Percentiles rank a stretch among this genome's conserved stretches.
These are phyloP conservation scores for Cladopsammia gracilis DNA, from an alignment of 64 coral and sea anemone species.

Conservation along the genomic window DNA sequence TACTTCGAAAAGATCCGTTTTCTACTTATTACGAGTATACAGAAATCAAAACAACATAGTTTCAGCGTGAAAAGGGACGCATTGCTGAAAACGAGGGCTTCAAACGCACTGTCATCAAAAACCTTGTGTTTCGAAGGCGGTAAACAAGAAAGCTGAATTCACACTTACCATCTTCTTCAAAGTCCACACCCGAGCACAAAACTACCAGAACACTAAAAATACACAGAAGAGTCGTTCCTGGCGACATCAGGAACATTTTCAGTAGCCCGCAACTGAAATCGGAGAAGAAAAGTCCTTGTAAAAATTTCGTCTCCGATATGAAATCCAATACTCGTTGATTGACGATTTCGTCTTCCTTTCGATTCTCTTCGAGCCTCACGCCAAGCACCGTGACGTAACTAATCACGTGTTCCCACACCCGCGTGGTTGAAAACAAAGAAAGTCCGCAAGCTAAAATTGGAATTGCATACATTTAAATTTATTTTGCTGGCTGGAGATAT, in stretches of 20 bases:
- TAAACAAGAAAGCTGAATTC: not conserved
- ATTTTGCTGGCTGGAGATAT: not conserved
- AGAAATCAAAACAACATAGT: not conserved
- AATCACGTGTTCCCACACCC: conserved; percentile 49
- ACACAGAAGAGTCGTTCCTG: not conserved
- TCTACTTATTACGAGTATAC: not conserved
- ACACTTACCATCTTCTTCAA: conserved; percentile 15
- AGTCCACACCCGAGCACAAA: conserved; percentile 18
- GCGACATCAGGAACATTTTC: conserved; percentile 21
- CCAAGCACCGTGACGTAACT: conserved; percentile 65
- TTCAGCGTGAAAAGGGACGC: not conserved
- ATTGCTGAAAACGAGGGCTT: not conserved
- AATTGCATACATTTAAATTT: conserved; percentile 21
- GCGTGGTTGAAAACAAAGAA: not conserved
- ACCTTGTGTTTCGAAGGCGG: not conserved
- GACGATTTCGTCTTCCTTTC: not conserved
- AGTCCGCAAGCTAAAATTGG: conserved; percentile 6
- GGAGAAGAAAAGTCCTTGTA: conserved; percentile 13
- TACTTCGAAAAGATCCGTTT: not conserved
- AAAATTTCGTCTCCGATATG: not conserved
- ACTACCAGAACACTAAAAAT: not conserved
- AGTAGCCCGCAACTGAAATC: conserved; percentile 11
- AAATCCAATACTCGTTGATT: conserved; percentile 20
- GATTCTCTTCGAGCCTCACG: not conserved
- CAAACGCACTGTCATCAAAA: not conserved